Conservation (phyloP, 2,888 invertebrate species). For the Eristalis tenax region DNA sequence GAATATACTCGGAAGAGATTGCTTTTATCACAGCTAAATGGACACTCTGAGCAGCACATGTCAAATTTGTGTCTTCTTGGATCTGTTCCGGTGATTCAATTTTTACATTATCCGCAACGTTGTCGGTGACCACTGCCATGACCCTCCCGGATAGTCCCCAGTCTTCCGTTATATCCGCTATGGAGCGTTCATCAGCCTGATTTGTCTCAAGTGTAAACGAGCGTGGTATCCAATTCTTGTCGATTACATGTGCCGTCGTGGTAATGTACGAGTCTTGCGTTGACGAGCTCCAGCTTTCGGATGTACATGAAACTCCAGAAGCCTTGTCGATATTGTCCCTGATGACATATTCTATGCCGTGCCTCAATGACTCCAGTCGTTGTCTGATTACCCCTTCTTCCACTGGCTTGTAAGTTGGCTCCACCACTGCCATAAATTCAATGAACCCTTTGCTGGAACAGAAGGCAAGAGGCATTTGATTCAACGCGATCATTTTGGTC, state of each 20-base stretch:
- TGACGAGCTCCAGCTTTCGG: constrained; percentile 8
- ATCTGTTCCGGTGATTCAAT: constrained; percentile 15
- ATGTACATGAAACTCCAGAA: constrained; percentile 14
- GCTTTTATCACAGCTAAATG: constrained; percentile 18
- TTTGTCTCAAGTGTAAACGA: constrained; percentile 25
- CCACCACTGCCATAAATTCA: constrained; percentile 23
- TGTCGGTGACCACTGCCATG: constrained; percentile 23
- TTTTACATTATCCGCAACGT: constrained; percentile 13
- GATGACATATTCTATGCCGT: background rate
- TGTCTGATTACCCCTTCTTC: constrained; percentile 25
- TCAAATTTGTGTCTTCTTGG: background rate
- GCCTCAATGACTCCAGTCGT: background rate
- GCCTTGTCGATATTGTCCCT: background rate
- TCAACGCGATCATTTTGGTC: constrained; percentile 26
- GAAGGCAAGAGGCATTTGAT: constrained; percentile 40
- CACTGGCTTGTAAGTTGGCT: constrained; percentile 10
- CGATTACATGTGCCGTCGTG: constrained; percentile 17
- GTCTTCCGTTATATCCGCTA: background rate
- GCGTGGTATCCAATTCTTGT: constrained; percentile 2
- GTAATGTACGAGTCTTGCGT: constrained; percentile 12
- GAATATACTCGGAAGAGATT: constrained; percentile 10
- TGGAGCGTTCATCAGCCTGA: constrained; percentile 3
- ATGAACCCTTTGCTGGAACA: constrained; percentile 20
- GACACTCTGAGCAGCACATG: constrained; percentile 20
- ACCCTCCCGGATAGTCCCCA: constrained; percentile 13